Conservation (phyloP, 2,888 invertebrate species). For the Chrysina gloriosa region DNA sequence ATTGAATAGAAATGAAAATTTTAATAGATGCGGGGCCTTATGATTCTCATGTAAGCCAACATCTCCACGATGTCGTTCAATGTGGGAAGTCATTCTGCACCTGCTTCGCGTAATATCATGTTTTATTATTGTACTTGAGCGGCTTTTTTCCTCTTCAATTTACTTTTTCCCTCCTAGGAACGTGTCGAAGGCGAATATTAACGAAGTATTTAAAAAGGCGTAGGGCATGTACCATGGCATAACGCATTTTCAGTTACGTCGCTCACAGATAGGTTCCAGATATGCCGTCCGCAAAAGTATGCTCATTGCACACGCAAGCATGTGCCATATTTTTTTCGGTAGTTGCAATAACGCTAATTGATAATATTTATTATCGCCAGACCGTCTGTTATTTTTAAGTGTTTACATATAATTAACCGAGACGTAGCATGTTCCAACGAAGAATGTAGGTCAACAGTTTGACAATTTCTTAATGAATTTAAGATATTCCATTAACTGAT, state of each 20-base stretch:
- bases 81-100: conserved; percentile 45
- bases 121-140: conserved; percentile 38
- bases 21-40: conserved; percentile 45
- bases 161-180: conserved; percentile 11
- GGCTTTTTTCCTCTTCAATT: conserved; percentile 15
- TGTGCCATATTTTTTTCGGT: conserved; percentile 5
- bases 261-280: conserved; percentile 18
- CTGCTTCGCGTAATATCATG: conserved; percentile 37
- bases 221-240: conserved; percentile 11
- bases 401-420: conserved; percentile 25
- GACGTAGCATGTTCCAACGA: neutral
- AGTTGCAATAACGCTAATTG: conserved; percentile 16
- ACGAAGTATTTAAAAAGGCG: conserved; percentile 28
- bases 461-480: conserved; percentile 11
- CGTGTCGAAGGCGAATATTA: conserved; percentile 19
- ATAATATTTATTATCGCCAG: conserved; percentile 18
- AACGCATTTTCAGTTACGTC: conserved; percentile 41
- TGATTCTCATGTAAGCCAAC: conserved; percentile 41
- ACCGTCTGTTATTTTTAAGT: conserved; percentile 1
- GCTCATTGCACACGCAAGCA: neutral
- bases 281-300: conserved; percentile 13
- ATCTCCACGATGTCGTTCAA: conserved; percentile 44
- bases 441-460: conserved; percentile 21
- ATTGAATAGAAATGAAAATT: conserved; percentile 30
- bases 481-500: neutral